phyloP scores from a whole-genome alignment of 53 echinoderm and acorn worm genomes.

The Paracentrotus lividus region DNA sequence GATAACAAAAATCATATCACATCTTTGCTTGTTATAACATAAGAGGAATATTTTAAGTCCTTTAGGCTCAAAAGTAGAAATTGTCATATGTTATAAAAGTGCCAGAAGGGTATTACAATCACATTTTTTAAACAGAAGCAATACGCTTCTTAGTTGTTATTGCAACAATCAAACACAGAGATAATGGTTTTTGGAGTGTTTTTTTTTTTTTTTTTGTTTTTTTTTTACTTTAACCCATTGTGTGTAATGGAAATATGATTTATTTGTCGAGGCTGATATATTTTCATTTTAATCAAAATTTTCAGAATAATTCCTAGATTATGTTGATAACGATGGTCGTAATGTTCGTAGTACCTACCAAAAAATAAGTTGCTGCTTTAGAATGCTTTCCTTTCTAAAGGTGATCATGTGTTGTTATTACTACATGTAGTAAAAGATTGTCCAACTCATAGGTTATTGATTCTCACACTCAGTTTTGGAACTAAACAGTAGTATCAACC shows the following conservation, averaged over 20 bases:
- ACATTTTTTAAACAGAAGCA: no score
- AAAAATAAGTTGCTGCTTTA: neutral
- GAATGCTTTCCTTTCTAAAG: neutral
- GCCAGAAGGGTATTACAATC: no score
- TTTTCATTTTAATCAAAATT: neutral
- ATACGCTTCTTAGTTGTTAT: no score
- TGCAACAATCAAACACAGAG: no score
- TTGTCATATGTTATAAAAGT: no score
- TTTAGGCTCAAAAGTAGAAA: no score
- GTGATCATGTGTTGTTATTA: neutral
- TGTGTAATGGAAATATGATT: neutral
- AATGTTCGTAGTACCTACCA: neutral
- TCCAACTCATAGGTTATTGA: neutral
- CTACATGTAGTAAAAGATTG: neutral
- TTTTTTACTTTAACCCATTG: no score
- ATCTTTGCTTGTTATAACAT: no score
- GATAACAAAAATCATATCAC: no score
- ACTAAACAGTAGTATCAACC: neutral
- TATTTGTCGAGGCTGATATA: neutral
- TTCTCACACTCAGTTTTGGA: neutral
- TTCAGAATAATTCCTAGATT: neutral
- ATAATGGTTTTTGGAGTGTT: no score
- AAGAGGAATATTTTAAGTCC: no score
- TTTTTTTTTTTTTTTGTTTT: no score
- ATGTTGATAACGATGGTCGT: neutral